phyloP scores from a whole-genome alignment of 2,113 vertebrate genomes.

The Coreoperca whiteheadi region DNA sequence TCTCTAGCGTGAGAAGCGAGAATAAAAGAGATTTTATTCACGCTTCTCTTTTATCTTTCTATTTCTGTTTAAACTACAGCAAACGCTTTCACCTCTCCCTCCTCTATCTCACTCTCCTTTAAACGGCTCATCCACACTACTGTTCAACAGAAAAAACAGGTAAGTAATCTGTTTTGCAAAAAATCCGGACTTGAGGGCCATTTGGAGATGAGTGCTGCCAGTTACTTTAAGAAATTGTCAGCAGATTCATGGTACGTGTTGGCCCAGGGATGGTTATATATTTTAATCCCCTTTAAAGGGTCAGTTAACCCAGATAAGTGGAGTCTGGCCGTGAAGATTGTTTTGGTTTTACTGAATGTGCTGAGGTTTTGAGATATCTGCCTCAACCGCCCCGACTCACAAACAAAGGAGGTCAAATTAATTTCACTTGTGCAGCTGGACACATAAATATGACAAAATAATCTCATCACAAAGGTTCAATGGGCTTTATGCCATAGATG shows the following conservation, averaged over 20 bases:
- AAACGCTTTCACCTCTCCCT: neutral
- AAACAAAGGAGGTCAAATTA: neutral
- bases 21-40: too few relatives aligned
- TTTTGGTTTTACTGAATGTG: neutral
- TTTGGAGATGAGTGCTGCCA: neutral
- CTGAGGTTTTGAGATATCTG: neutral
- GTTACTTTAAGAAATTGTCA: neutral
- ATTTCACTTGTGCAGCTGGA: neutral
- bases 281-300: neutral
- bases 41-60: neutral
- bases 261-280: neutral
- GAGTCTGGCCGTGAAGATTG: too few relatives aligned
- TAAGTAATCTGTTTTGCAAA: too few relatives aligned
- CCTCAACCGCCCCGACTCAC: neutral
- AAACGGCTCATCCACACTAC: neutral
- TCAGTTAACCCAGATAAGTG: neutral
- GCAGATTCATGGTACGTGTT: neutral
- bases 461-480: too few relatives aligned
- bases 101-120: neutral
- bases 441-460: too few relatives aligned
- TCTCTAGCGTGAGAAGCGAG: too few relatives aligned
- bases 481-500: too few relatives aligned
- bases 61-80: conserved; percentile 8
- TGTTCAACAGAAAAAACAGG: neutral
- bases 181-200: neutral